Conservation (phyloP, 2,888 invertebrate genomes). For the Amblyjoppa proteus region DNA sequence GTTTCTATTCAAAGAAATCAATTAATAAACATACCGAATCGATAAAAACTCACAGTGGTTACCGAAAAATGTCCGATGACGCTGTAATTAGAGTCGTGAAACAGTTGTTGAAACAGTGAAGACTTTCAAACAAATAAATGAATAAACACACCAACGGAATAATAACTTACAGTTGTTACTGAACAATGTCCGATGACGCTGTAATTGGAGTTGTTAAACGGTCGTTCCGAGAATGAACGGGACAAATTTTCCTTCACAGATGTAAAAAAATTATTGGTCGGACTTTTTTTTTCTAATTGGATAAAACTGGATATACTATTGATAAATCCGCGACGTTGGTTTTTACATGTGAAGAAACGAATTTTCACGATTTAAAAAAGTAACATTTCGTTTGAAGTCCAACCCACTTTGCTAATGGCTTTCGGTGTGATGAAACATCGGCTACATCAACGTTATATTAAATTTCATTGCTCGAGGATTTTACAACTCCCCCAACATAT, state of each 20-base stretch:
- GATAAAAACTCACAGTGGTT: neutral
- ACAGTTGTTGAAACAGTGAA: neutral
- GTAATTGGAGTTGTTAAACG: neutral
- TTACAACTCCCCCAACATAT: no score
- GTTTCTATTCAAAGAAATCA: no score
- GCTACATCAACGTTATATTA: neutral
- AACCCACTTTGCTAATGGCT: constrained; percentile 15
- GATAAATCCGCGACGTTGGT: no score
- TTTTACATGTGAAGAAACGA: neutral
- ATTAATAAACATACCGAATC: neutral
- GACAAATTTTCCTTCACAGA: no score
- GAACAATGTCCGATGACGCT: neutral
- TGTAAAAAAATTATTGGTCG: no score
- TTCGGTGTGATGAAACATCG: constrained; percentile 28
- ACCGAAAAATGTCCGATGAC: neutral
- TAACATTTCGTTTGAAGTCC: neutral
- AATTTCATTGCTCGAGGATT: constrained; percentile 23
- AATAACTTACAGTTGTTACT: neutral
- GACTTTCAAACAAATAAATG: no score
- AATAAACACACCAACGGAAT: neutral
- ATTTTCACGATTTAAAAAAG: neutral
- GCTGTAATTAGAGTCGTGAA: neutral
- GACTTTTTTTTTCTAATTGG: no score
- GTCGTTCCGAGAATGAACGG: neutral
- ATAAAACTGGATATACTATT: no score